Conservation (phyloP, 1,140 invertebrate genomes). For the Nebria ingens region DNA sequence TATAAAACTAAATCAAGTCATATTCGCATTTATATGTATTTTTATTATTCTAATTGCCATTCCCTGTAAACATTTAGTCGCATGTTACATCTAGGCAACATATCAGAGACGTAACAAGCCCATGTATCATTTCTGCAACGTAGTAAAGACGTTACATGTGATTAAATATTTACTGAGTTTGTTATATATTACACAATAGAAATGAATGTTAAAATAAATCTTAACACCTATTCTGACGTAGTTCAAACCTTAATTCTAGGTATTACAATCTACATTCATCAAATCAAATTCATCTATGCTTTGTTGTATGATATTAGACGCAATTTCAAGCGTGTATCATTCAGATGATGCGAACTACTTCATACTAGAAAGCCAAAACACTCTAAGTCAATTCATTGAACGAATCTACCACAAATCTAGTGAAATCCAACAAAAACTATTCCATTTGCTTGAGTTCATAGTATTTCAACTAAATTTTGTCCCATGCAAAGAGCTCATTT, state of each 20-base stretch:
- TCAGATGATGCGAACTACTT: slow-evolving; percentile 99
- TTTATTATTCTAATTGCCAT: too few species aligned
- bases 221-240: not conserved
- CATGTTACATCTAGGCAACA: too few species aligned
- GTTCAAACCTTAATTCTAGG: too few species aligned
- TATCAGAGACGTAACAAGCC: too few species aligned
- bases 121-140: too few species aligned
- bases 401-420: slow-evolving; percentile 82
- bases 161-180: too few species aligned
- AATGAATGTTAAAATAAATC: too few species aligned
- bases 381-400: slow-evolving; percentile 91
- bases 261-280: slow-evolving; percentile 86
- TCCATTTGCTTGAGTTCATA: slow-evolving; percentile 90
- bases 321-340: slow-evolving; percentile 93
- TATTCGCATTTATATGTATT: too few species aligned
- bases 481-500: slow-evolving; percentile 97
- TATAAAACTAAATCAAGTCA: too few species aligned
- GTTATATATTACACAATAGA: too few species aligned
- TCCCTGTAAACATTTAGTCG: too few species aligned
- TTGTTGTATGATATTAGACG: slow-evolving; percentile 85
- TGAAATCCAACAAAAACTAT: slow-evolving; percentile 93
- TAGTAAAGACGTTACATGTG: too few species aligned
- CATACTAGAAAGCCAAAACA: slow-evolving; percentile 92
- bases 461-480: slow-evolving; percentile 97
- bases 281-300: slow-evolving; percentile 77